Evolutionary conservation across 1,140 invertebrate genomes (phyloP), one percentile per base, ranked within the genome.

Genomic region (Wasmannia auropunctata): DNA sequence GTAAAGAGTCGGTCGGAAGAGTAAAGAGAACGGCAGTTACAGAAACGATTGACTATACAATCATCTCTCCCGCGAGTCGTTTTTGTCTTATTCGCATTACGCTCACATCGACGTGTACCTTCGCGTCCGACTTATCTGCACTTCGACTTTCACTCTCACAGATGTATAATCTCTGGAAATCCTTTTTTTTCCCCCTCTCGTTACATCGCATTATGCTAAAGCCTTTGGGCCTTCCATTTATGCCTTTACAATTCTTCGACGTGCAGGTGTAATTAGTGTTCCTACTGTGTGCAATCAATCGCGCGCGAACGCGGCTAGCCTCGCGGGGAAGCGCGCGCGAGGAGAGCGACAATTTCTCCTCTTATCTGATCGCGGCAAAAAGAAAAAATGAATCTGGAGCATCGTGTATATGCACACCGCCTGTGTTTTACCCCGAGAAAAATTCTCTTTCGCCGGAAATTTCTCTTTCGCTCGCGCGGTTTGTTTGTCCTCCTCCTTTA

Each of bases 311-410:
- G 28, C 49, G 63, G 37, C 46, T 10, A 51, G 22, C 16, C 34
- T n/a, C 22, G 37, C n/a, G n/a, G n/a, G 49, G 19, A 58, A 70
- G 19, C 37, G 7, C 25, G 19, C 37, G 7, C 25, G 34, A 58
- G 25, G 51, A 58, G 25, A 83, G 67, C 79, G 67, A 83, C 79
- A 72, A 74, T 83, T 83, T 83, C 79, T 83, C 79, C 37, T 72
- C 79, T 74, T 83, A 74, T 83, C 79, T 83, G 79, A 83, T 83
- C 79, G n/a, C n/a, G n/a, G n/a, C n/a, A n/a, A n/a, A n/a, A 49
- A n/a, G 22, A 43, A 74, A 70, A 74, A 83, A 83, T 58, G 51
- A 83, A 83, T 60, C 79, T 83, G 67, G 79, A 83, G 67, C 79
- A 80, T 80, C 76, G 28, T 37, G 37, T 37, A 49, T 69, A 34